Conservation (phyloP, 2,113 vertebrate genomes). For the Caracal caracal region DNA sequence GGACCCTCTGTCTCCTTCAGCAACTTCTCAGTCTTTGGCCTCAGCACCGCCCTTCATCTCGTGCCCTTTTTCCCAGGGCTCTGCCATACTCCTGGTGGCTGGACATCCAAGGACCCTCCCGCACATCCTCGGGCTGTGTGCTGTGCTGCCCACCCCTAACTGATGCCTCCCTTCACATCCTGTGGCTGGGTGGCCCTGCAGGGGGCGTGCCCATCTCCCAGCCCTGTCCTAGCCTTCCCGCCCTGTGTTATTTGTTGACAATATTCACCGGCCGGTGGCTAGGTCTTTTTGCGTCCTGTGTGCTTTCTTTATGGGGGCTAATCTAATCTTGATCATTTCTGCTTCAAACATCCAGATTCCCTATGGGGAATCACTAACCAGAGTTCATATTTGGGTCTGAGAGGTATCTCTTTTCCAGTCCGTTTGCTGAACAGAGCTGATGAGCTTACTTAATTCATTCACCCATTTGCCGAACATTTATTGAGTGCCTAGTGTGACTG, state of each 20-base stretch:
- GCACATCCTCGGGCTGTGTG: too few relatives aligned
- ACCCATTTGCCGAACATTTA: background rate
- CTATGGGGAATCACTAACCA: background rate
- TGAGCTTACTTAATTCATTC: background rate
- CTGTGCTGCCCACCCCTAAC: background rate
- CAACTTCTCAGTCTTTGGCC: background rate
- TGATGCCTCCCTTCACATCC: background rate
- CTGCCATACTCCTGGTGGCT: background rate
- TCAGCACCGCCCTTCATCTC: background rate
- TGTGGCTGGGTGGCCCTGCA: background rate
- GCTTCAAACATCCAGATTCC: background rate
- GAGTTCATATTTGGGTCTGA: background rate
- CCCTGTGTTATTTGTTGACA: background rate
- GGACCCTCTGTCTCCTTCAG: background rate
- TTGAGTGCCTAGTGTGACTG: background rate
- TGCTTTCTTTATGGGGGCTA: background rate
- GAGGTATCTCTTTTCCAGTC: background rate
- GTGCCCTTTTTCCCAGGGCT: background rate
- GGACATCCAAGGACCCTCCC: background rate
- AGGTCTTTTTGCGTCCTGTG: background rate
- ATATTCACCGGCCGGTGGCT: background rate
- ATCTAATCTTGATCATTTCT: background rate
- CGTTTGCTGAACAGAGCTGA: background rate
- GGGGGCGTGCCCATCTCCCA: fast-evolving
- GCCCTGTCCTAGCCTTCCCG: background rate